phyloP scores from a whole-genome alignment of 2,113 vertebrate species.

The Rhadina sibilatrix region DNA sequence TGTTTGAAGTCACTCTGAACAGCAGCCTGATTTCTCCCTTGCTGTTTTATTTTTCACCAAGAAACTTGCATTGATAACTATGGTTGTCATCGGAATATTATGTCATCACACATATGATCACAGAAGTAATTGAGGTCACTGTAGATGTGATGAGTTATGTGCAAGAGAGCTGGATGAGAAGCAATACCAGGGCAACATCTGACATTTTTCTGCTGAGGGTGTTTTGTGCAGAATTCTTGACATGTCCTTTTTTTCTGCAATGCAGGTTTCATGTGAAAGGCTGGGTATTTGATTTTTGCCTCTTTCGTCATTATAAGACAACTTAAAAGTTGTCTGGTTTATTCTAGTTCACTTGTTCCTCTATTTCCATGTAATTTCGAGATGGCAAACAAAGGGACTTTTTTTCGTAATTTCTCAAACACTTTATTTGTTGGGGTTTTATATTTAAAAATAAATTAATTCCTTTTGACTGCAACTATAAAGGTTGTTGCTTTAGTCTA shows the following conservation, averaged over 20 bases:
- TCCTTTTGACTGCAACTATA: background rate
- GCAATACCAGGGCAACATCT: background rate
- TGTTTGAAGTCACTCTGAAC: background rate
- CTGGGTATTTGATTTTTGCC: background rate
- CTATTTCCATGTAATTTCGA: background rate
- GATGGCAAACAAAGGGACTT: background rate
- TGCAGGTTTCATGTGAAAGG: background rate
- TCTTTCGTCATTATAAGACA: background rate
- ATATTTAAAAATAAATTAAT: background rate
- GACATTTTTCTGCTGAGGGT: background rate
- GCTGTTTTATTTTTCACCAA: background rate
- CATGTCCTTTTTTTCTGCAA: fast-evolving
- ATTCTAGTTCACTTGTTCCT: background rate
- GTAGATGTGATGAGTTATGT: background rate
- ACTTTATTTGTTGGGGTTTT: background rate
- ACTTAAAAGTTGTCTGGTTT: background rate
- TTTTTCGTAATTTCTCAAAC: fast-evolving
- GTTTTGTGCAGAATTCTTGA: background rate
- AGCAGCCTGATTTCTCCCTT: background rate
- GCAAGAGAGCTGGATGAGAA: background rate
- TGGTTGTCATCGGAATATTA: background rate
- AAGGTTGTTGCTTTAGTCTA: background rate
- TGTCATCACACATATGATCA: background rate
- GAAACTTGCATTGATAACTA: background rate
- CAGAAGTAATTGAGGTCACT: background rate